Conservation (phyloP, 2,888 invertebrate species). For the Ormyrus pomaceus region DNA sequence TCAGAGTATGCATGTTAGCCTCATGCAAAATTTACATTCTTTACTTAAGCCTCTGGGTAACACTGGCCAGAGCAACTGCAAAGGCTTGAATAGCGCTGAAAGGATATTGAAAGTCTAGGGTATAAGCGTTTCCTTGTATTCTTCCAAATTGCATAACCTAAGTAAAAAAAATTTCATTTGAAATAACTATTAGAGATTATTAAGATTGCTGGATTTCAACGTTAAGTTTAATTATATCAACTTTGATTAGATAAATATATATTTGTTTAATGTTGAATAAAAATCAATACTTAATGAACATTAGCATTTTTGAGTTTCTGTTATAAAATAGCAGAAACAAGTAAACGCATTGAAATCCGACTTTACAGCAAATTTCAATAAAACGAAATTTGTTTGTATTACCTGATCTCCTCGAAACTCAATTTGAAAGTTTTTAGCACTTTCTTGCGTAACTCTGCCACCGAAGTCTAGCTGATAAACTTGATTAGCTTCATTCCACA, state of each 20-base stretch:
- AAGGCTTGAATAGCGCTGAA: constrained; percentile 99
- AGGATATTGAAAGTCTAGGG: constrained; percentile 98
- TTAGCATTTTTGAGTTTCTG: no score
- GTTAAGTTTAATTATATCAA: no score
- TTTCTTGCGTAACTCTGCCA: constrained; percentile 98
- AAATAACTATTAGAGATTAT: not conserved
- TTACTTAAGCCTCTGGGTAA: constrained; percentile 95
- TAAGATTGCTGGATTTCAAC: no score
- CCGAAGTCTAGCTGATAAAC: constrained; percentile 99
- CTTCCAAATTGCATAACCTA: constrained; percentile 99
- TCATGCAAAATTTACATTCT: constrained; percentile 39
- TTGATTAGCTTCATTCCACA: constrained; percentile 99
- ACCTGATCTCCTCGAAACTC: constrained; percentile 98
- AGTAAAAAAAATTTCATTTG: not conserved
- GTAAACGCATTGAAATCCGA: not conserved
- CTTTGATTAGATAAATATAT: no score
- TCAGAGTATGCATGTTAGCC: constrained; percentile 36
- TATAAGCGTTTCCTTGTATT: constrained; percentile 98
- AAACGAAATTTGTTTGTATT: constrained; percentile 47
- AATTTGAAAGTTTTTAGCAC: constrained; percentile 99
- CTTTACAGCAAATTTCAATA: constrained; percentile 12
- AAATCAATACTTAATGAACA: not conserved
- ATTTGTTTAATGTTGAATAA: no score
- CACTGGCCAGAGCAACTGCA: constrained; percentile 97
- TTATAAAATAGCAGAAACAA: constrained; percentile 17